Evolutionary conservation across 2,113 vertebrate species (phyloP), one percentile per base, ranked within the genome.

Genomic region (Lipophrys pholis): DNA sequence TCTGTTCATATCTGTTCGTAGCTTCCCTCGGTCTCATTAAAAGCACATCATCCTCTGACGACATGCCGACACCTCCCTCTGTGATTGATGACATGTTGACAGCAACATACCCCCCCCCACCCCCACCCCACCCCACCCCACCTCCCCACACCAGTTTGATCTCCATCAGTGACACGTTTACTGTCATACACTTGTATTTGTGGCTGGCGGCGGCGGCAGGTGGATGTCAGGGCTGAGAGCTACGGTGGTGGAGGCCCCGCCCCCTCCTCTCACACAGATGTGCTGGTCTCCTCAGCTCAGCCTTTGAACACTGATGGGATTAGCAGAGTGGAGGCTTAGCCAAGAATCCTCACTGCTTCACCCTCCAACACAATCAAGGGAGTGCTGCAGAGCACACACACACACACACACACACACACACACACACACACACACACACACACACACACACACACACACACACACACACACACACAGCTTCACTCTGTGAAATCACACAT

Each of bases 301-400:
- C 73, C 87, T 89, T 89, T 92, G 91, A 92, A 89, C 84, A 53
- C 64, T 89, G 85, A 88, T 85, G 74, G 78, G 89, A 93, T 93
- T 90, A 87, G 83, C 70, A 72, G 65, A 69, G 80, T 76, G 53
- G 57, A 71, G 84, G 83, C 80, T 93, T 88, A 89, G 82, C 71
- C 43, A n/a, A 42, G 64, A 79, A 78, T 70, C 63, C 58, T 80
- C 39, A 35, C 80, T 45, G 71, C 83, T 55, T 70, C 21, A 49
- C 75, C 87, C 81, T 83, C 75, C 68, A 79, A 78, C 69, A 80
- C 81, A 91, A 85, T 92, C 86, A 85, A 66, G 66, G 74, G 80
- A 91, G 84, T 90, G 87, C 80, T 82, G 69, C 43, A 63, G 79
- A 82, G 67, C n/a, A n/a, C n/a, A n/a, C n/a, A n/a, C n/a, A n/a